phyloP scores from a whole-genome alignment of 2,888 invertebrate genomes.

The Eupeodes luniger region DNA sequence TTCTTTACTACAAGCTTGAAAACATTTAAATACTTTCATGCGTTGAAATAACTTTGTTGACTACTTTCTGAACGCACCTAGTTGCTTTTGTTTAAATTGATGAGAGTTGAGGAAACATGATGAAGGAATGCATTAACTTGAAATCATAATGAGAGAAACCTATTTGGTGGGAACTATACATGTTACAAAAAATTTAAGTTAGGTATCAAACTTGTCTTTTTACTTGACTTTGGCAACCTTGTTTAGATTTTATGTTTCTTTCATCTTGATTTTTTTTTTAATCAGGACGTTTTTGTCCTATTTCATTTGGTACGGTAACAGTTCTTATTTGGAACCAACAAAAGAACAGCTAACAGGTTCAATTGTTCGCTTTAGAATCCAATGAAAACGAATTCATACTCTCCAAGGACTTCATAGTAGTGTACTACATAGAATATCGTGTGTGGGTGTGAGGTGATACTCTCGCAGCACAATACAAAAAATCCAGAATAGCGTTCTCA shows the following conservation, averaged over 20 bases:
- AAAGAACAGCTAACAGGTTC: conserved; percentile 70
- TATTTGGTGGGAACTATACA: too few relatives aligned
- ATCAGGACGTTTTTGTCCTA: conserved; percentile 52
- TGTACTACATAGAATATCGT: not conserved
- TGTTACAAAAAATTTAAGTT: too few relatives aligned
- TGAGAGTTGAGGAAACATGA: too few relatives aligned
- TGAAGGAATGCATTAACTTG: too few relatives aligned
- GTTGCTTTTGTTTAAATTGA: too few relatives aligned
- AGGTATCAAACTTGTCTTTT: too few relatives aligned
- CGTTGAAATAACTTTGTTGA: too few relatives aligned
- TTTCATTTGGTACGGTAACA: conserved; percentile 66
- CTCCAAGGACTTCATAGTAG: conserved; percentile 57
- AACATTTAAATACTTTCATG: too few relatives aligned
- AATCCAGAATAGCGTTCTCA: conserved; percentile 46
- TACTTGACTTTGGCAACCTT: not conserved
- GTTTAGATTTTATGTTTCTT: not conserved
- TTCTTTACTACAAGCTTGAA: too few relatives aligned
- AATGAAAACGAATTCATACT: conserved; percentile 73
- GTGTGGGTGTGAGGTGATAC: conserved; percentile 8
- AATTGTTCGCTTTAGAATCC: conserved; percentile 71
- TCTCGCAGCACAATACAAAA: conserved; percentile 10
- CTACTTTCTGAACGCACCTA: too few relatives aligned
- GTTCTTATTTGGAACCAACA: conserved; percentile 64
- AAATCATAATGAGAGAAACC: too few relatives aligned
- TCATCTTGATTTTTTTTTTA: not conserved